Base-by-base conservation (phyloP, 1,140 invertebrate species). In the Diachasma alloeum region DNA sequence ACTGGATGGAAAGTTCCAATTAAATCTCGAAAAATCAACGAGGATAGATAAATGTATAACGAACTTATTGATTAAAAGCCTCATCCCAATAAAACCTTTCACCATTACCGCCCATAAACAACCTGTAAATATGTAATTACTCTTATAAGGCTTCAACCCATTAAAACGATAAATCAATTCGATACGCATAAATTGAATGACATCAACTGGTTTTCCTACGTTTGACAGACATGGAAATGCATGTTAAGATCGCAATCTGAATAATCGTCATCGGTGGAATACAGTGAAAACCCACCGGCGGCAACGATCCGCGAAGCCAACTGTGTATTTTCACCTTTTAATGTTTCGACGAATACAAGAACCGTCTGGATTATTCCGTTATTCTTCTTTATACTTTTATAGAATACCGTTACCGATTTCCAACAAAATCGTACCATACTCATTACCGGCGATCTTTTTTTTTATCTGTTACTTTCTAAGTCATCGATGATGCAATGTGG, bases 321-420 rank as follows among this genome's bases (percentile, higher is more conserved):
- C 53, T 59, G 53, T 59, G 53, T 59, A 59, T 59, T 59, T 46
- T 59, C 53, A 59, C 53, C 53, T 59, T 59, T 59, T 59, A 19
- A 59, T 5, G 53, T 59, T 59, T 59, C 53, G n/a, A 59, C 53
- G 17, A 59, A 59, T 59, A 59, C 53, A 17, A 59, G 53, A 46
- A 46, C 44, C 44, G n/a, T 15, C 53, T 9, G 19, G 19, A 22
- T 19, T 19, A 19, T 59, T 22, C 53, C n/a, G 15, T 59, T 19
- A 22, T 59, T 22, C 17, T 59, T 59, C 53, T 22, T 59, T 59
- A 59, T 22, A 59, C 53, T 59, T 59, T 59, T 59, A 59, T 59
- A 59, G 53, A 19, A 59, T 59, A 6, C 53, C 53, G 53, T 59
- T 59, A 59, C n/a, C 53, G 19, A 59, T 59, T 59, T 59, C 53